A percentile compares a stretch with the other conserved stretches of the same genome.
Evolutionary conservation across 2,888 invertebrate species (phyloP).

Genomic region (Drosophila borborema): DNA sequence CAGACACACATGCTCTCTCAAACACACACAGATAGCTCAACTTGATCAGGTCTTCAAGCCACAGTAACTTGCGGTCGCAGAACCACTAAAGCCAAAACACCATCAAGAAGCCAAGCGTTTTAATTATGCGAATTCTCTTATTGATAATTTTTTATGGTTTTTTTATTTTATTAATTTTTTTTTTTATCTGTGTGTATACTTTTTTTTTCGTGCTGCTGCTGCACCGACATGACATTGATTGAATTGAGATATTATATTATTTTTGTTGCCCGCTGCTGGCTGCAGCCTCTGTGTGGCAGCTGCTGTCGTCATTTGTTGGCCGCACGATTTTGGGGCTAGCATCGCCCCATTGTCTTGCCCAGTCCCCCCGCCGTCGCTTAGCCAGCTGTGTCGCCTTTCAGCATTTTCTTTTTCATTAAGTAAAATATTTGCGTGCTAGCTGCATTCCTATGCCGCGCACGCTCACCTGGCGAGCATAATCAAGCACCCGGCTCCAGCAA

Average conservation of each 20-base stretch:
- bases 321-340: slow-evolving; percentile 58
- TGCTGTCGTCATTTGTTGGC: slow-evolving; percentile 56
- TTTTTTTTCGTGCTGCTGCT: slow-evolving; percentile 5
- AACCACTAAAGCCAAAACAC: slow-evolving; percentile 36
- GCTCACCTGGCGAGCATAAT: slow-evolving; percentile 68
- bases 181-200: neutral
- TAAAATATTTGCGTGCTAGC: slow-evolving; percentile 70
- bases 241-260: slow-evolving; percentile 21
- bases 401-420: slow-evolving; percentile 78
- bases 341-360: slow-evolving; percentile 15
- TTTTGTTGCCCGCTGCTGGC: slow-evolving; percentile 17
- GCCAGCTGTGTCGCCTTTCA: slow-evolving; percentile 30
- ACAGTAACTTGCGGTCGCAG: slow-evolving; percentile 66
- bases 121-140: slow-evolving; percentile 56
- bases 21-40: slow-evolving; percentile 16
- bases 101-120: slow-evolving; percentile 58
- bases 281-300: slow-evolving; percentile 34
- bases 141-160: slow-evolving; percentile 29
- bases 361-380: neutral
- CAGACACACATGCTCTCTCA: slow-evolving; percentile 10
- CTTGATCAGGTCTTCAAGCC: slow-evolving; percentile 73
- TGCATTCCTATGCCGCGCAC: slow-evolving; percentile 69
- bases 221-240: slow-evolving; percentile 40
- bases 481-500: slow-evolving; percentile 40
- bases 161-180: slow-evolving; percentile 17